Conservation (phyloP, 2,888 invertebrate genomes). For the Bimastos eiseni region DNA sequence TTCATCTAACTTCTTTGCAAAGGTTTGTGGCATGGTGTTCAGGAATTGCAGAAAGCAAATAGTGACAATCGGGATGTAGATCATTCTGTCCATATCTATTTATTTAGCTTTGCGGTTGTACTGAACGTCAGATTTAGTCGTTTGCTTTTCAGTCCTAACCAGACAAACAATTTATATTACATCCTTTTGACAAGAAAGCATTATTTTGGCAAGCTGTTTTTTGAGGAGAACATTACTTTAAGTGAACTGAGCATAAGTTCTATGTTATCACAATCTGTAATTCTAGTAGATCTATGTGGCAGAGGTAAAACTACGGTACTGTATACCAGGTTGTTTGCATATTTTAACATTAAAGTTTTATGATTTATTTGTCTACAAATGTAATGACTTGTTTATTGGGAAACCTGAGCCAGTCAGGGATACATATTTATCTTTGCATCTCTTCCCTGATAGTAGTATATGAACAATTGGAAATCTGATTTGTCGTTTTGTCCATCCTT, state of each 20-base stretch:
- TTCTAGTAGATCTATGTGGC: neutral
- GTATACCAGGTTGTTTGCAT: too few species aligned
- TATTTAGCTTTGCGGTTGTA: neutral
- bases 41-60: neutral
- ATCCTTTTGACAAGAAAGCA: neutral
- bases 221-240: neutral
- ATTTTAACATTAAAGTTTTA: too few species aligned
- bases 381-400: too few species aligned
- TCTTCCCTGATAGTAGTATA: neutral
- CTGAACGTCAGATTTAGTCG: neutral
- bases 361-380: too few species aligned
- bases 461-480: neutral
- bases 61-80: neutral
- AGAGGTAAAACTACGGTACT: neutral
- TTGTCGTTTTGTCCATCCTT: neutral
- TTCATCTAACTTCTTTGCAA: neutral
- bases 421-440: neutral
- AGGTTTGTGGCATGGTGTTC: neutral
- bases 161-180: too few species aligned
- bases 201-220: neutral
- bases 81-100: neutral
- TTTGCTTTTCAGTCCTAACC: neutral
- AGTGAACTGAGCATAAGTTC: neutral
- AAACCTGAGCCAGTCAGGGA: too few species aligned
- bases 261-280: neutral